Evolutionary conservation across 2,888 invertebrate genomes (phyloP).

Genomic region (Reticulitermes lucifugus): DNA sequence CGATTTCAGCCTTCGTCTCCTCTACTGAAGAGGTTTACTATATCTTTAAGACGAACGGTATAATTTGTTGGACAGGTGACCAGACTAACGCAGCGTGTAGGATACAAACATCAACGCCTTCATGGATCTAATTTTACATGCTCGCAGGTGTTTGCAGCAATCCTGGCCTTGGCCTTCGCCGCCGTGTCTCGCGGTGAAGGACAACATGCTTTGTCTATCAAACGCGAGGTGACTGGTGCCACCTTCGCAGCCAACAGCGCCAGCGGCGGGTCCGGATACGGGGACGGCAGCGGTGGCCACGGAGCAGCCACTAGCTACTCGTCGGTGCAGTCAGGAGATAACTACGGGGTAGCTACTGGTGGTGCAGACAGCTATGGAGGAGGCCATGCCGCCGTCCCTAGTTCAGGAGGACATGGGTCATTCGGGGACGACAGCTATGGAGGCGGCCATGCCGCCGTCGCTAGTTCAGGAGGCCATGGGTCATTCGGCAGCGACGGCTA

Average conservation of each 20-base stretch:
- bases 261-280: background rate
- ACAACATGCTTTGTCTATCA: background rate
- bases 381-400: background rate
- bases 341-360: constrained; percentile 11
- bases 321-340: background rate
- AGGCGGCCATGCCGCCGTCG: background rate
- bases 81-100: no score
- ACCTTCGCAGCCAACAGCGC: background rate
- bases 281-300: background rate
- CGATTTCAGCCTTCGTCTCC: no score
- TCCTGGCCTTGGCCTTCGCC: background rate
- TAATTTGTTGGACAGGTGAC: no score
- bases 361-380: constrained; percentile 35
- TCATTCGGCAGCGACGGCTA: background rate
- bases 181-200: background rate
- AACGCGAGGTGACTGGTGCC: constrained; percentile 28
- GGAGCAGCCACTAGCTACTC: constrained; percentile 1
- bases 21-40: no score
- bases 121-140: background rate
- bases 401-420: background rate
- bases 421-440: constrained; percentile 4
- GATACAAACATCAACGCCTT: no score
- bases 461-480: background rate
- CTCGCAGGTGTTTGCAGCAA: background rate
- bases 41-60: no score